Conservation (phyloP, 2,888 invertebrate species). For the Hypomecis atomaria region DNA sequence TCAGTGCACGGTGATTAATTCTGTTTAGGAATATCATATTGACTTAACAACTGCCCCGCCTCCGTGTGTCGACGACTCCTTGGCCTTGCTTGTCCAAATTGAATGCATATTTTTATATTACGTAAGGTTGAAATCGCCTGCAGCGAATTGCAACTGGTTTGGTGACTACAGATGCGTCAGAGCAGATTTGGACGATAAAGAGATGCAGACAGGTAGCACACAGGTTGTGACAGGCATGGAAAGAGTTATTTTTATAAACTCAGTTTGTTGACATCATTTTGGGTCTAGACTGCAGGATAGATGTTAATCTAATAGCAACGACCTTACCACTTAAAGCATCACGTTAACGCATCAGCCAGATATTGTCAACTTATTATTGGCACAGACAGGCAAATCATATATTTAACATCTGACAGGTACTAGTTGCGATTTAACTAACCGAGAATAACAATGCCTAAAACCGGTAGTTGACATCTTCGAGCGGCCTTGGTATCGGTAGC, state of each 20-base stretch:
- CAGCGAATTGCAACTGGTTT: conserved; percentile 75
- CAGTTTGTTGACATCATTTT: conserved; percentile 51
- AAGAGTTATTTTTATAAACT: conserved; percentile 47
- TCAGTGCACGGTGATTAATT: conserved; percentile 73
- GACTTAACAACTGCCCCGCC: conserved; percentile 70
- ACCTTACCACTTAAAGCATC: conserved; percentile 48
- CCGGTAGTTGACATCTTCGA: conserved; percentile 33
- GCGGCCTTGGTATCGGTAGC: conserved; percentile 27
- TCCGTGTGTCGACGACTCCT: conserved; percentile 61
- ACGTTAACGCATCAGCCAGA: conserved; percentile 52
- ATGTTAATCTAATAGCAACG: conserved; percentile 51
- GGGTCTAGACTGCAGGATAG: conserved; percentile 55
- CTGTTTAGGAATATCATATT: conserved; percentile 69
- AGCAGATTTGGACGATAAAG: conserved; percentile 53
- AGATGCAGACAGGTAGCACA: conserved; percentile 43
- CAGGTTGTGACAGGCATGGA: conserved; percentile 41
- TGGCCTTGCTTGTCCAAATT: conserved; percentile 68
- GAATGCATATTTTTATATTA: conserved; percentile 66
- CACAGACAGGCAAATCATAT: conserved; percentile 22
- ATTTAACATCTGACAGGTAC: conserved; percentile 31
- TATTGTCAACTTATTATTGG: conserved; percentile 34
- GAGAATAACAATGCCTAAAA: conserved; percentile 23
- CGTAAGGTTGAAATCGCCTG: conserved; percentile 67
- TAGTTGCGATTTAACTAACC: conserved; percentile 23
- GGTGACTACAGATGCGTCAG: conserved; percentile 59